Percentiles rank a stretch among this genome's conserved stretches.
These are phyloP conservation scores for Terebella lapidaria DNA, from an alignment of 2,888 invertebrate species.

Conservation along the genomic window DNA sequence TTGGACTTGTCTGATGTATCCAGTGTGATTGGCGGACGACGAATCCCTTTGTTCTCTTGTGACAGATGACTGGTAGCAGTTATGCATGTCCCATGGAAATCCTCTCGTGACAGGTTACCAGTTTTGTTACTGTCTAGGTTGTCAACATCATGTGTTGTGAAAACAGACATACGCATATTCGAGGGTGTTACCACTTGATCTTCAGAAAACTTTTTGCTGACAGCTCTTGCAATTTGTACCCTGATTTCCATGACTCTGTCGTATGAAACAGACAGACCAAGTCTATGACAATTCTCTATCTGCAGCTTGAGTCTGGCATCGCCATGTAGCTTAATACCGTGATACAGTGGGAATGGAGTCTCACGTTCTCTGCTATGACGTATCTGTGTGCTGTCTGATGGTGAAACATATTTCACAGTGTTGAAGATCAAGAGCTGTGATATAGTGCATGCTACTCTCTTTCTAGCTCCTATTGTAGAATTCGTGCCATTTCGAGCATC, in stretches of 20 bases:
- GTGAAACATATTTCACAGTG: not conserved
- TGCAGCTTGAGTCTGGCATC: slow-evolving; percentile 2
- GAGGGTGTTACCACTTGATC: not conserved
- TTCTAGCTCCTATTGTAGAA: not conserved
- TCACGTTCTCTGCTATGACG: slow-evolving; percentile 7
- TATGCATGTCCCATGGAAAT: not conserved
- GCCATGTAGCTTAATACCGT: not conserved
- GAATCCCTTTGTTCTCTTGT: not conserved
- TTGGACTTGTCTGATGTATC: not conserved
- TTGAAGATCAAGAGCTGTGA: slow-evolving; percentile 1
- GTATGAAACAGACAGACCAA: not conserved
- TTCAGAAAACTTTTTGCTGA: not conserved
- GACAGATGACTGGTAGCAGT: not conserved
- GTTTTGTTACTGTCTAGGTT: not conserved
- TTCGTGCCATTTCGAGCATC: not conserved
- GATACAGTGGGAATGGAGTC: slow-evolving; percentile 4
- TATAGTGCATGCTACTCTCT: not conserved
- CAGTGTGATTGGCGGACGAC: not conserved
- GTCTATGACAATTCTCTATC: not conserved
- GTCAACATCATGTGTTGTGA: slow-evolving; percentile 1
- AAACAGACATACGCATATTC: not conserved
- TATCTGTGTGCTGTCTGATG: not conserved
- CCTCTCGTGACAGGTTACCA: not conserved
- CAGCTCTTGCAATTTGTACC: not conserved
- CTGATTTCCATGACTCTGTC: not conserved